Base-by-base conservation (phyloP, 2,113 vertebrate species). In the Numenius arquata region DNA sequence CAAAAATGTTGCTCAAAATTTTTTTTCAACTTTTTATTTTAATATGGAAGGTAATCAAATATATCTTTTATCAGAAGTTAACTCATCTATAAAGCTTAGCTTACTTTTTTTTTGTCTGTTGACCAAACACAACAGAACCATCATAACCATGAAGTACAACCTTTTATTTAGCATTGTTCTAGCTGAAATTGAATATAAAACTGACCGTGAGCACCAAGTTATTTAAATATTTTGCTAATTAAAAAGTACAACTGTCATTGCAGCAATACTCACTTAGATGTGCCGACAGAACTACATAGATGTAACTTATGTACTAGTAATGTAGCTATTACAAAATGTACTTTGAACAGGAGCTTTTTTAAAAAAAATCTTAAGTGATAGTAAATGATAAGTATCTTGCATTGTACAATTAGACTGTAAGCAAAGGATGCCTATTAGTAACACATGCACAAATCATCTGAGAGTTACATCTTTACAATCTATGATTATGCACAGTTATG, bases 391-490 rank as follows among this genome's bases (percentile, higher is more conserved):
- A 94, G 30, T 82, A 73, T 23, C 81, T 91, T 65, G 36, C 29
- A 87, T 82, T 75, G 82, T 61, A 93, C 83, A 90, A 90, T 88
- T 81, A 94, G 62, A 85, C 68, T 89, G 80, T 85, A 89, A 95
- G 88, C 55, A 94, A 88, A 91, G 26, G 50, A 85, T 74, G 72
- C 43, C 70, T 93, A 92, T 81, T 87, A 93, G 73, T 87, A 87
- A 93, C 30, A 76, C 50, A 79, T 7, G 80, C 3, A 4, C 50
- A 95, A 89, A 90, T 92, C 70, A 92, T 58, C 71, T 5, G 7
- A 75, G 20, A 84, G 55, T 75, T 90, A 65, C 16, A 87, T 50
- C 53, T 85, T 92, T 53, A 93, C 45, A 70, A 66, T 48, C 66
- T 73, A 12, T 62, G 74, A 87, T 92, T 70, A 96, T 55, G 47